phyloP scores from a whole-genome alignment of 2,888 invertebrate genomes.

The Lochmaea crataegi region DNA sequence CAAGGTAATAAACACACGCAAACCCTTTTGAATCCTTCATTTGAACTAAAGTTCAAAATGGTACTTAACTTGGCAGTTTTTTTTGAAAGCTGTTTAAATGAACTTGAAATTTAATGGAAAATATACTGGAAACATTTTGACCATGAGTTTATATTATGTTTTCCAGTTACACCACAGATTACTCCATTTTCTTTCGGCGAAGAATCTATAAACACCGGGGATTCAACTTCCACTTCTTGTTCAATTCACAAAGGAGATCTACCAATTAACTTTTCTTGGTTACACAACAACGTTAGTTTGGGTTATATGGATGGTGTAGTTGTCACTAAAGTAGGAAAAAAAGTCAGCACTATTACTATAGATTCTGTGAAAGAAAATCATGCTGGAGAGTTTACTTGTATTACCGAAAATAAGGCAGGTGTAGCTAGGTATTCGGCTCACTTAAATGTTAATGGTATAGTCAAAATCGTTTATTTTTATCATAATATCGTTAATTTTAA shows the following conservation, averaged over 20 bases:
- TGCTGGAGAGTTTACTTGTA: constrained; percentile 73
- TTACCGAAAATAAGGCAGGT: constrained; percentile 72
- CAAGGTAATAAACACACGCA: too few species aligned
- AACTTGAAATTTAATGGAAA: too few species aligned
- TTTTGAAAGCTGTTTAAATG: too few species aligned
- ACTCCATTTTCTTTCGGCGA: constrained; percentile 82
- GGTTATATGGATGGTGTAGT: constrained; percentile 60
- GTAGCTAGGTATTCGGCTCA: constrained; percentile 69
- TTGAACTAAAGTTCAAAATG: too few species aligned
- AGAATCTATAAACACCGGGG: constrained; percentile 72
- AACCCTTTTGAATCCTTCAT: too few species aligned
- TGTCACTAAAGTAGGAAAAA: constrained; percentile 65
- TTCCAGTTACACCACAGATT: constrained; percentile 81
- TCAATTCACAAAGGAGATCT: constrained; percentile 78
- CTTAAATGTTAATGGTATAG: constrained; percentile 74
- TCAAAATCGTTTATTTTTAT: constrained; percentile 5
- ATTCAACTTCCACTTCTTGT: constrained; percentile 76
- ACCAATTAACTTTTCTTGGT: constrained; percentile 74
- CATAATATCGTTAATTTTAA: not conserved
- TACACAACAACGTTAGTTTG: constrained; percentile 64
- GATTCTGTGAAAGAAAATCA: constrained; percentile 71
- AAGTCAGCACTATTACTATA: constrained; percentile 70
- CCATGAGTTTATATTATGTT: constrained; percentile 1
- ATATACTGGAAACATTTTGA: too few species aligned
- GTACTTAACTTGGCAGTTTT: too few species aligned